Evolutionary conservation across 2,888 invertebrate species (phyloP), one percentile per base, ranked within the genome.

Genomic region (Drosophila parthenogenetica): DNA sequence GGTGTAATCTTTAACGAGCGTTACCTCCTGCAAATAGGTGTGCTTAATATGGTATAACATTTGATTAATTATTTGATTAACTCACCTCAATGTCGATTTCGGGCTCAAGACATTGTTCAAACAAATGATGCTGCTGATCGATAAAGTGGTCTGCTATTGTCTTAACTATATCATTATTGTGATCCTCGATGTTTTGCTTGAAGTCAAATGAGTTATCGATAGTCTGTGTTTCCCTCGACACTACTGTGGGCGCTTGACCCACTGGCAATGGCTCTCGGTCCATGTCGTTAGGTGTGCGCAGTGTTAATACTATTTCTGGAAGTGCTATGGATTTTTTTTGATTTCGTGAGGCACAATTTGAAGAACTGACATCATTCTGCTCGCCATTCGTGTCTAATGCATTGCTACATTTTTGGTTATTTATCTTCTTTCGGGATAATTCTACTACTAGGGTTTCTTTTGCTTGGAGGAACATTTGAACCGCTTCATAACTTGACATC

Each of bases 371-470:
- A 13, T 70, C 62, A 17, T 42, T 40, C 16, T 25, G 25, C 13
- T 39, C 49, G 10, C 54, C 50, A 14, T 53, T 66, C 1, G 35
- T 17, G 32, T 60, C 48, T 7, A 39, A 17, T 48, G 60, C n/a
- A 13, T 37, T 40, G 19, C 25, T 35, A 32, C 17, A 43, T 25
- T 46, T 40, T 16, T 45, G 55, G 32, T 69, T 58, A 66, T 83
- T 60, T 93, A 35, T 35, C 11, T 76, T 67, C 29, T 81, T 92
- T 54, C 94, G 93, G 68, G 93, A 92, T 49, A 94, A 93, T 91
- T 94, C 94, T 53, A 94, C 93, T 69, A 94, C 92, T 79, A 94
- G 93, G 63, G 94, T 94, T 87, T 94, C 94, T 79, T 93, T 93
- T 67, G 94, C 93, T 79, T 93, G 93, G 86, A 94, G 93, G 90